A percentile compares a stretch with the other conserved stretches of the same genome.
These are phyloP conservation scores for Bruchidius siliquastri DNA, from an alignment of 2,888 invertebrate genomes.

Conservation along the genomic window DNA sequence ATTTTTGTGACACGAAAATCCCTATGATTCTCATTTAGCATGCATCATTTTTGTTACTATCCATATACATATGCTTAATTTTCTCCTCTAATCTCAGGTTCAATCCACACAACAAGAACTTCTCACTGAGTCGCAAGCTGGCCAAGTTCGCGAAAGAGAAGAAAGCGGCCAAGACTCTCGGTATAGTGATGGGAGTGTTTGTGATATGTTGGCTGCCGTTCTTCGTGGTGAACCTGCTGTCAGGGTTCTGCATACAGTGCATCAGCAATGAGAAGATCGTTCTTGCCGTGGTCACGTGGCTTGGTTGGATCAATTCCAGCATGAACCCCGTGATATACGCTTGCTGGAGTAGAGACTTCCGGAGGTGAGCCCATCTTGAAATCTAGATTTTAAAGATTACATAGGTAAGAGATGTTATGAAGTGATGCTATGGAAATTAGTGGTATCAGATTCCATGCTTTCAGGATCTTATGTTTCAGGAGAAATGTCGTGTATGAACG, in stretches of 20 bases:
- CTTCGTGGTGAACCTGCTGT: constrained; percentile 89
- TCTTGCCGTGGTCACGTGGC: constrained; percentile 86
- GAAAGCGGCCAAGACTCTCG: constrained; percentile 88
- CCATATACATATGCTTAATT: no score
- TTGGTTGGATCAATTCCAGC: constrained; percentile 92
- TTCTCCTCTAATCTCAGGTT: constrained; percentile 1
- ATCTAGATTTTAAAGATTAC: no score
- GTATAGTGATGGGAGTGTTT: constrained; percentile 95
- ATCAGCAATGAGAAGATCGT: constrained; percentile 85
- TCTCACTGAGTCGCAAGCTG: constrained; percentile 86
- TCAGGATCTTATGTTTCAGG: no score
- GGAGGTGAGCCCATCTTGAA: constrained; percentile 82
- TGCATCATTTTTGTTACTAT: no score
- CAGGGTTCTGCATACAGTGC: constrained; percentile 84
- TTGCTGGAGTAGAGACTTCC: constrained; percentile 96
- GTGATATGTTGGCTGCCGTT: constrained; percentile 97
- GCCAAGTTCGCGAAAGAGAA: constrained; percentile 96
- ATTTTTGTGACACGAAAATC: no score
- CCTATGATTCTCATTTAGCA: no score
- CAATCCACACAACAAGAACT: constrained; percentile 66
- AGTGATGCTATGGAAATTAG: no score
- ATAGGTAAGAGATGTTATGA: no score
- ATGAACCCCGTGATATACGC: constrained; percentile 98
- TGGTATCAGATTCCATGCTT: no score
- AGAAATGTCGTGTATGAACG: no score